These are phyloP conservation scores for Varroa destructor DNA, from an alignment of 1,140 invertebrate genomes.

Conservation along the genomic window DNA sequence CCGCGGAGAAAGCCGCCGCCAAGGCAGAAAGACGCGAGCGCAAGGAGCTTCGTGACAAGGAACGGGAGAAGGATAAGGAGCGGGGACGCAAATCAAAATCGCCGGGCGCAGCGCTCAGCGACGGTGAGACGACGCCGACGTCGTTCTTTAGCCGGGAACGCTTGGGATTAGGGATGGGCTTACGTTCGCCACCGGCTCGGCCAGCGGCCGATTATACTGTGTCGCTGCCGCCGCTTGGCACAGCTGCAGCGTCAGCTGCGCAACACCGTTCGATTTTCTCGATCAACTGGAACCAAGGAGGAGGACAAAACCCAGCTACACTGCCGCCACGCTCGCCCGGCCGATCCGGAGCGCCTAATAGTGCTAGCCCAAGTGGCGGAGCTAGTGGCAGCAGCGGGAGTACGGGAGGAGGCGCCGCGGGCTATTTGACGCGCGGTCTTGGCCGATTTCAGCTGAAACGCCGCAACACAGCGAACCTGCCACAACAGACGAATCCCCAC, in stretches of 20 bases:
- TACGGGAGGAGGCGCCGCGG: background rate
- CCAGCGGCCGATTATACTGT: constrained; percentile 16
- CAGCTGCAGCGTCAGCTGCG: constrained; percentile 1
- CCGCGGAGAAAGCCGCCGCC: constrained; percentile 11
- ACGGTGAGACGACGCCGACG: constrained; percentile 15
- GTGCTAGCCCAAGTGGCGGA: background rate
- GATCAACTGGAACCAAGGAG: constrained; percentile 24
- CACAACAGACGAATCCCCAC: background rate
- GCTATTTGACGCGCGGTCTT: constrained; percentile 10
- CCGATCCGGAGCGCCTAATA: constrained; percentile 6
- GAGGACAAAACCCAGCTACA: background rate
- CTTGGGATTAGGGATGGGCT: background rate
- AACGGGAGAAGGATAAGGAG: constrained; percentile 7
- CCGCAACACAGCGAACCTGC: constrained; percentile 7
- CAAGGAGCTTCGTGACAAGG: constrained; percentile 11
- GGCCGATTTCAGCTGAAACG: constrained; percentile 25
- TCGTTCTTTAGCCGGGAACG: constrained; percentile 25
- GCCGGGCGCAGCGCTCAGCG: constrained; percentile 9
- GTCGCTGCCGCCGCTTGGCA: constrained; percentile 19
- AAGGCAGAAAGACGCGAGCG: constrained; percentile 3
- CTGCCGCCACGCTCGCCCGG: constrained; percentile 9
- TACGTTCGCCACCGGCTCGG: constrained; percentile 17
- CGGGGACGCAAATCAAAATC: constrained; percentile 20
- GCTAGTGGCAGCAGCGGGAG: too few species aligned
- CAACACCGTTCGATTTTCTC: constrained; percentile 26